These are phyloP conservation scores for Idaea aversata DNA, from an alignment of 2,888 invertebrate species.

Conservation along the genomic window DNA sequence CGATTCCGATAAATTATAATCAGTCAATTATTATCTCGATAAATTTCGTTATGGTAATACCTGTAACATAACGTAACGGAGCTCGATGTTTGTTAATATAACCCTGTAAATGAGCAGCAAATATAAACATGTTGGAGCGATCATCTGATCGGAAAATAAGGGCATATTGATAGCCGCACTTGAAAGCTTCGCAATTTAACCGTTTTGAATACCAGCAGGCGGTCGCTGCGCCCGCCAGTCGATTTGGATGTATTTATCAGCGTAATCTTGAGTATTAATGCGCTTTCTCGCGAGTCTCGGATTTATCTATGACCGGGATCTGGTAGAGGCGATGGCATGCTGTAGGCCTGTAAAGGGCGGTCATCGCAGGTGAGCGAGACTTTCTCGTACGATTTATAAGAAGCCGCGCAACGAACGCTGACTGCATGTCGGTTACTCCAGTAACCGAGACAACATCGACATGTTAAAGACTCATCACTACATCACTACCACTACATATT, in stretches of 20 bases:
- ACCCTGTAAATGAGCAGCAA: not conserved
- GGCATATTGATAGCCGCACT: not conserved
- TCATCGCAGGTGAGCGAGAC: constrained; percentile 16
- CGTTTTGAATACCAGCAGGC: not conserved
- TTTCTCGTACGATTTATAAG: constrained; percentile 24
- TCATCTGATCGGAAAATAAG: not conserved
- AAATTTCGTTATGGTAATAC: not conserved
- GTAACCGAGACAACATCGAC: constrained; percentile 18
- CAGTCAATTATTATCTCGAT: too few species aligned
- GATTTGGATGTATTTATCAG: constrained; percentile 11
- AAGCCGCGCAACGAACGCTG: constrained; percentile 13
- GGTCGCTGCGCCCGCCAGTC: not conserved
- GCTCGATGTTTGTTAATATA: not conserved
- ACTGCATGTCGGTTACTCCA: constrained; percentile 20
- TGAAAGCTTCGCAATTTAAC: not conserved
- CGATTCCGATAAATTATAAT: too few species aligned
- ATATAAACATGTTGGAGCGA: not conserved
- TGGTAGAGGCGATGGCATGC: not conserved
- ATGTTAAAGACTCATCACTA: too few species aligned
- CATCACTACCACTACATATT: too few species aligned
- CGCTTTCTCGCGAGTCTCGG: constrained; percentile 14
- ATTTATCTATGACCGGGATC: not conserved
- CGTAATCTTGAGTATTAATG: constrained; percentile 15
- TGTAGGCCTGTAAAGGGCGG: constrained; percentile 11
- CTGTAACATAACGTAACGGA: not conserved